Base-by-base conservation (phyloP, 2,888 invertebrate species). In the Coenonympha arcania region DNA sequence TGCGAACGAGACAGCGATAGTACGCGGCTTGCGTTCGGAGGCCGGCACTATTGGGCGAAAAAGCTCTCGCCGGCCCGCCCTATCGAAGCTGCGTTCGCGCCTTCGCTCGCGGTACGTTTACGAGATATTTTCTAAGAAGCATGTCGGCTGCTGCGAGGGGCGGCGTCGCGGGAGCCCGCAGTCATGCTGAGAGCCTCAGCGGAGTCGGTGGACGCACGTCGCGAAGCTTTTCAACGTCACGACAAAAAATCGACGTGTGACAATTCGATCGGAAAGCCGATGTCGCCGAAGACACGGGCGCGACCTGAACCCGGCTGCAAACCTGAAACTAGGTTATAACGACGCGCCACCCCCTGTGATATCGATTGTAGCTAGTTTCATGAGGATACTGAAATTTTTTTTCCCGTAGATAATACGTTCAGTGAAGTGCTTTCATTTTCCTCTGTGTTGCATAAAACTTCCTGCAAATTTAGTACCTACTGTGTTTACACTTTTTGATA, bases 141-240 rank as follows among this genome's bases (percentile, higher is more conserved):
- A 83, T 81, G 82, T 79, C 83, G 79, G 80, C 69, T 71, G 73
- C 68, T 60, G 63, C 74, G 74, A 81, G 83, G 84, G 84, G 83
- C 81, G 83, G 73, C 84, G 76, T 73, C 79, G 83, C 83, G 83
- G 85, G 85, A 80, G 81, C 80, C 72, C 77, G 81, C 85, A 86
- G 86, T 86, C 86, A 85, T 86, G 86, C 86, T 86, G 86, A 78
- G 86, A 77, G 62, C 68, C 79, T 85, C 85, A 77, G 83, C 83
- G 75, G 76, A 79, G 78, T 66, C 75, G 78, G 76, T 76, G 85
- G 83, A 76, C 79, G 73, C 83, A 83, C 75, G 83, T 75, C 79
- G 85, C 81, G 85, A 79, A 70, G 62, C 71, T 67, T 79, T 76
- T 75, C 76, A 73, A 64, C 69, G 66, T 66, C 70, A 70, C 78